phyloP scores from a whole-genome alignment of 2,888 invertebrate genomes.

The Tetramorium bicarinatum region DNA sequence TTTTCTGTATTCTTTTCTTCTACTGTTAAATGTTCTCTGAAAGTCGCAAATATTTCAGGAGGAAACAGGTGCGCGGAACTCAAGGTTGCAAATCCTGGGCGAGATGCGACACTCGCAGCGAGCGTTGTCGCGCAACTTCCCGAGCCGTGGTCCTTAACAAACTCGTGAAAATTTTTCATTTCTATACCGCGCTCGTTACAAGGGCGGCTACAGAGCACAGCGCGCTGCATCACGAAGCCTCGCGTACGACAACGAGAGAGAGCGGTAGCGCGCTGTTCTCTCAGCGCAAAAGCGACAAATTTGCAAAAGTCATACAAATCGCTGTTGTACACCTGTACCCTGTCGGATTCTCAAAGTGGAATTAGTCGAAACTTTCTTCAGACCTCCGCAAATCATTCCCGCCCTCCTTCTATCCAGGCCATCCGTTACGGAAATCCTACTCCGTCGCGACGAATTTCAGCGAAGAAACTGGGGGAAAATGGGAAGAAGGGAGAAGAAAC shows the following conservation, averaged over 20 bases:
- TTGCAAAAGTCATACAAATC: conserved; percentile 38
- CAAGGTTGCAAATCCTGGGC: conserved; percentile 35
- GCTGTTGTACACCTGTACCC: conserved; percentile 11
- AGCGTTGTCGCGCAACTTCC: conserved; percentile 32
- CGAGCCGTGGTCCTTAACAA: conserved; percentile 2
- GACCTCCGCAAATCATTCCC: conserved; percentile 25
- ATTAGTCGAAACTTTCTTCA: conserved; percentile 43
- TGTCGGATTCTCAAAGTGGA: conserved; percentile 25
- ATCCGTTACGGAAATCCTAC: conserved; percentile 25
- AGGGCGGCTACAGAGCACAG: background rate
- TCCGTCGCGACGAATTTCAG: background rate
- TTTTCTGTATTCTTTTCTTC: background rate
- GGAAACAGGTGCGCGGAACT: conserved; percentile 39
- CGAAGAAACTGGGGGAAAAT: background rate
- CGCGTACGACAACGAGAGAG: background rate
- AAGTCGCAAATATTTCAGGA: conserved; percentile 31
- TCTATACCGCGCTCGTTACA: conserved; percentile 14
- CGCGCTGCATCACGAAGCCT: background rate
- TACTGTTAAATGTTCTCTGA: conserved; percentile 26
- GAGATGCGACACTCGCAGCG: conserved; percentile 11
- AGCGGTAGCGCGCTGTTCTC: background rate
- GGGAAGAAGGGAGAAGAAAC: background rate
- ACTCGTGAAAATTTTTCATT: conserved; percentile 46
- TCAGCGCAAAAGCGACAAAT: background rate
- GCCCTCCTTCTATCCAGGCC: background rate